phyloP scores from a whole-genome alignment of 2,797 vertebrate genomes.

The Pogonophryne albipinna region DNA sequence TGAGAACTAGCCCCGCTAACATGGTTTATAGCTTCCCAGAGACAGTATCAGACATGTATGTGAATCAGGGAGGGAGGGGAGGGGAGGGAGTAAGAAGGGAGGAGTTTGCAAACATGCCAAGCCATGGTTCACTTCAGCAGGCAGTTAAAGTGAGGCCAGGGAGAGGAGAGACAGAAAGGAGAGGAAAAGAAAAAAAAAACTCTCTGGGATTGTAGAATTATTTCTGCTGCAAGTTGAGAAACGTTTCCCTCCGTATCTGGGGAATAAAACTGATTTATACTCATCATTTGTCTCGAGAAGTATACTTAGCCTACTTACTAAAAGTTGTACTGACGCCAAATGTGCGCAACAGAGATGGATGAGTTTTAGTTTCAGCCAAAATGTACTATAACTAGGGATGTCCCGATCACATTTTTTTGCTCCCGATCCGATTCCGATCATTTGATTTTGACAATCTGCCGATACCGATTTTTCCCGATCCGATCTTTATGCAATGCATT shows the following conservation, averaged over 20 bases:
- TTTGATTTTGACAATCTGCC: too few relatives aligned
- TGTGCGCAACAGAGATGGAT: background rate
- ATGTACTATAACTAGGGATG: too few relatives aligned
- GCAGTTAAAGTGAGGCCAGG: constrained; percentile 83
- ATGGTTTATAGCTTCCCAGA: constrained; percentile 82
- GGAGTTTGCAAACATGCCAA: constrained; percentile 83
- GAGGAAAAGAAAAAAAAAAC: constrained; percentile 12
- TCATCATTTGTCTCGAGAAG: constrained; percentile 12
- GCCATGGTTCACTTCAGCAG: constrained; percentile 84
- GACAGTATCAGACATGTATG: constrained; percentile 82
- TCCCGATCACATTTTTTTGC: too few relatives aligned
- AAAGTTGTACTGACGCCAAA: background rate
- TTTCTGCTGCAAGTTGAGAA: constrained; percentile 58
- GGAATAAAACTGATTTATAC: constrained; percentile 1
- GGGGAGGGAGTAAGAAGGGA: constrained; percentile 61
- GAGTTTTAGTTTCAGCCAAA: background rate
- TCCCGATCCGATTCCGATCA: too few relatives aligned
- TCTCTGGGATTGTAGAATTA: constrained; percentile 48
- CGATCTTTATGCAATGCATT: too few relatives aligned
- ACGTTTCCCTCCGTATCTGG: constrained; percentile 23
- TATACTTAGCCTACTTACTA: background rate
- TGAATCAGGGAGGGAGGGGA: constrained; percentile 69
- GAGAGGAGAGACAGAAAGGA: constrained; percentile 65
- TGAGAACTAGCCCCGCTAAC: constrained; percentile 79
- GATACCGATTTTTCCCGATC: too few relatives aligned